Evolutionary conservation across 2,113 vertebrate species (phyloP).

Genomic region (Antechinus flavipes): DNA sequence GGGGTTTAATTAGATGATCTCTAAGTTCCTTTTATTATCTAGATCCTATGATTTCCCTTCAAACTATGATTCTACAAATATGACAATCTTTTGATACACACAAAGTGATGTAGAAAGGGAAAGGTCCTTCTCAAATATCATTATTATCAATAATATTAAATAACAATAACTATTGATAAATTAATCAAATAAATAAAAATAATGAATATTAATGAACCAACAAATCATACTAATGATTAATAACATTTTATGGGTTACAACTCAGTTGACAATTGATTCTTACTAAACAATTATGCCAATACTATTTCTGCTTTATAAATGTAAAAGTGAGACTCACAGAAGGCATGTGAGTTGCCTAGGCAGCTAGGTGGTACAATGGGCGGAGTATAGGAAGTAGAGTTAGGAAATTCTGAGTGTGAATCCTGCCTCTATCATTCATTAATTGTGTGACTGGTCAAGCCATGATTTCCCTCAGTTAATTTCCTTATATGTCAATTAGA

Average conservation of each 20-base stretch:
- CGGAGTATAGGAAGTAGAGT: neutral
- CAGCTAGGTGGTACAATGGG: neutral
- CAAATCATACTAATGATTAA: neutral
- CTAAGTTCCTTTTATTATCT: neutral
- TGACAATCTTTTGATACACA: neutral
- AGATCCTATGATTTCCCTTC: neutral
- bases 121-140: neutral
- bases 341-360: neutral
- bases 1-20: too few relatives aligned
- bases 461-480: rapidly evolving
- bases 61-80: neutral
- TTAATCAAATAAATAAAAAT: too few relatives aligned
- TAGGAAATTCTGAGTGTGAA: neutral
- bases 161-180: neutral
- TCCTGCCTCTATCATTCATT: neutral
- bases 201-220: neutral
- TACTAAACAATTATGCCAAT: neutral
- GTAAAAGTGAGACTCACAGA: neutral
- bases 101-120: neutral
- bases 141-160: neutral
- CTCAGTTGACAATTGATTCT: neutral
- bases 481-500: neutral
- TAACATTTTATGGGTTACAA: neutral
- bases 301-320: neutral
- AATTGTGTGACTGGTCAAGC: neutral